Percentiles rank a stretch among this genome's conserved stretches.
phyloP scores from a whole-genome alignment of 2,888 invertebrate genomes.

The Sericinus montela region DNA sequence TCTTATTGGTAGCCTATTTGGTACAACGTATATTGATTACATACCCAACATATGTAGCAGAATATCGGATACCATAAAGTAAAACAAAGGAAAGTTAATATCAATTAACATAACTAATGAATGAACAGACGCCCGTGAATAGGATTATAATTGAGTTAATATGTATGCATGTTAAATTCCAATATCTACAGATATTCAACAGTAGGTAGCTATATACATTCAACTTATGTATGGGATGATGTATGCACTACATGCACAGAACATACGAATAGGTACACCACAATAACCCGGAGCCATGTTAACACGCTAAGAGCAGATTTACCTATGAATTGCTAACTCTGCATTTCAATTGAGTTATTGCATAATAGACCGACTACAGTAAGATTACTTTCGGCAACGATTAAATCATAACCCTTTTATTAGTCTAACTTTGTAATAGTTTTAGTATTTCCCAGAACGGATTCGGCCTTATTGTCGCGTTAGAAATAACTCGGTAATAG shows the following conservation, averaged over 20 bases:
- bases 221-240: constrained; percentile 25
- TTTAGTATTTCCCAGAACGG: too few species aligned
- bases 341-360: constrained; percentile 57
- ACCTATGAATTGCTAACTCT: constrained; percentile 67
- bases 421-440: too few species aligned
- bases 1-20: too few species aligned
- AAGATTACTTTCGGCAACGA: constrained; percentile 14
- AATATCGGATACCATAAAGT: too few species aligned
- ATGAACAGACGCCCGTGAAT: constrained; percentile 15
- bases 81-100: too few species aligned
- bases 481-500: too few species aligned
- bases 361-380: constrained; percentile 24
- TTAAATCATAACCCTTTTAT: not conserved
- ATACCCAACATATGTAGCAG: too few species aligned
- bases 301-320: constrained; percentile 70
- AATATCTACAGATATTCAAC: constrained; percentile 22
- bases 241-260: constrained; percentile 24
- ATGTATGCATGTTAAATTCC: constrained; percentile 6
- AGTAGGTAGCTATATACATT: constrained; percentile 24
- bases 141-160: constrained; percentile 14
- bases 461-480: too few species aligned
- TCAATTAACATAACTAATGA: constrained; percentile 4
- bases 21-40: too few species aligned
- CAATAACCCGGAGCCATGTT: constrained; percentile 67
- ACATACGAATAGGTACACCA: constrained; percentile 55